phyloP scores from a whole-genome alignment of 2,888 invertebrate species.

The Drosophila fungiperda region DNA sequence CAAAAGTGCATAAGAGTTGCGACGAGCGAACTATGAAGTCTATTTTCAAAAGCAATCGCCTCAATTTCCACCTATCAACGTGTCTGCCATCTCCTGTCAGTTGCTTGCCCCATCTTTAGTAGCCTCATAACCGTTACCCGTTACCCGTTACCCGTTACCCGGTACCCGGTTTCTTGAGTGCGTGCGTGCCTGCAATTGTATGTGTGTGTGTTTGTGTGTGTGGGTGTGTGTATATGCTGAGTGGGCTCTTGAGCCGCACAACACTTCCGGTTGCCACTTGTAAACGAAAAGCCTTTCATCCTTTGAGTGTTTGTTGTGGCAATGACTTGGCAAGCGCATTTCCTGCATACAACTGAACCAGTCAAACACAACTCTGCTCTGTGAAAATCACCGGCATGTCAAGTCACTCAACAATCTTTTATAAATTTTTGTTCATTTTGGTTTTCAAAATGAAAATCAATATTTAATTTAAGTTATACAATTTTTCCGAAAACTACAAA shows the following conservation, averaged over 20 bases:
- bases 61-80: conserved; percentile 80
- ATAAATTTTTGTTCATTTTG: background rate
- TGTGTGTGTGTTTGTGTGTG: conserved; percentile 22
- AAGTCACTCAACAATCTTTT: background rate
- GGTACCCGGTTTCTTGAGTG: conserved; percentile 20
- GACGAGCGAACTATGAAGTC: conserved; percentile 36
- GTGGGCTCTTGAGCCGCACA: conserved; percentile 78
- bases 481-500: background rate
- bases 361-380: conserved; percentile 12
- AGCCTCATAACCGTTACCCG: background rate
- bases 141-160: too few relatives aligned
- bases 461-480: background rate
- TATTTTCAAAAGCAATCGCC: conserved; percentile 73
- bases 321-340: conserved; percentile 56
- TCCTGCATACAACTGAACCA: conserved; percentile 32
- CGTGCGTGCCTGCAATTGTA: conserved; percentile 10
- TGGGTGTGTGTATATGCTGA: conserved; percentile 54
- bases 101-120: conserved; percentile 3
- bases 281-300: conserved; percentile 79
- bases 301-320: conserved; percentile 75
- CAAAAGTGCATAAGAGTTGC: conserved; percentile 44
- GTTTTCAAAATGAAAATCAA: background rate
- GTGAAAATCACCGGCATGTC: background rate
- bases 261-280: conserved; percentile 80
- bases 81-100: conserved; percentile 64